Evolutionary conservation across 2,888 invertebrate species (phyloP).

Genomic region (Gibbula magus): DNA sequence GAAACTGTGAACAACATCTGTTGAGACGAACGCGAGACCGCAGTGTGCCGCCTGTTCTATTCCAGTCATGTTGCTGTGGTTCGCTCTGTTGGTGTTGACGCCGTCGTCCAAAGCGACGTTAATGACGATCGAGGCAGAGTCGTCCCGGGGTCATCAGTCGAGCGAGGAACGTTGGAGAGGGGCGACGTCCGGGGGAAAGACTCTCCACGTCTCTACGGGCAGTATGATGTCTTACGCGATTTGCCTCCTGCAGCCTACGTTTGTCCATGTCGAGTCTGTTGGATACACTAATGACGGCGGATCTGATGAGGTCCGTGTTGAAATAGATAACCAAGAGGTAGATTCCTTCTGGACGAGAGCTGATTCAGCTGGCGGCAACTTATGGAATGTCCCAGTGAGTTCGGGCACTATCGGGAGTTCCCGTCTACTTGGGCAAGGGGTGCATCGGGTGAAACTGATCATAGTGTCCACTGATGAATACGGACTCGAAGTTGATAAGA

Average conservation of each 20-base stretch:
- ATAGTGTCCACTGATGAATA: constrained; percentile 34
- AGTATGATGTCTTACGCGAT: constrained; percentile 36
- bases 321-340: constrained; percentile 37
- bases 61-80: not conserved
- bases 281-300: constrained; percentile 49
- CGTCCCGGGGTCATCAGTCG: not conserved
- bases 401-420: constrained; percentile 39
- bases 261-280: constrained; percentile 35
- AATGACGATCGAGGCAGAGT: not conserved
- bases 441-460: constrained; percentile 40
- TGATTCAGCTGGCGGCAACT: not conserved
- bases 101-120: not conserved
- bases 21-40: too few relatives aligned
- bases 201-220: constrained; percentile 38
- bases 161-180: too few relatives aligned
- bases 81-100: not conserved
- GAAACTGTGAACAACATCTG: too few relatives aligned
- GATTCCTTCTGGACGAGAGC: constrained; percentile 31
- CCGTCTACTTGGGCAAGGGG: constrained; percentile 39
- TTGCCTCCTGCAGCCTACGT: constrained; percentile 41
- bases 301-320: constrained; percentile 37
- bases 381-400: not conserved
- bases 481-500: constrained; percentile 51
- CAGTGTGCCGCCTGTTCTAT: too few relatives aligned
- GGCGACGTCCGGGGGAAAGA: constrained; percentile 31